Percentiles rank a stretch among this genome's conserved stretches.
These are phyloP conservation scores for Cyanistes caeruleus DNA, from an alignment of 2,113 vertebrate genomes.

Conservation along the genomic window DNA sequence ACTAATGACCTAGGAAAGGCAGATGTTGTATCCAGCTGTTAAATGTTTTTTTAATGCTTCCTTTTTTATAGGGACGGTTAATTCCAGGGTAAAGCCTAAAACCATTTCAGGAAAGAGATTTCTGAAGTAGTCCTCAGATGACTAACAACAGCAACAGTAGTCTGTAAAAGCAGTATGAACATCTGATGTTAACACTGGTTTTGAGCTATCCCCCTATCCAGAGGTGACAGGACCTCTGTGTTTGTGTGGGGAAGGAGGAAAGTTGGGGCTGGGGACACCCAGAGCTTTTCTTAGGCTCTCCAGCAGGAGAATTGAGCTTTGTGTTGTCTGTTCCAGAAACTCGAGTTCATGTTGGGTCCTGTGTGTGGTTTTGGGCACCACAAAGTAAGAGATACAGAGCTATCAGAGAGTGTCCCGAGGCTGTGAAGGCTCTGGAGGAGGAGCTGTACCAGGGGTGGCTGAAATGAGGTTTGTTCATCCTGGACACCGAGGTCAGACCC, in stretches of 20 bases:
- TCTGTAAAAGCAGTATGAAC: neutral
- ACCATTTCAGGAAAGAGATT: neutral
- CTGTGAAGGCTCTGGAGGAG: neutral
- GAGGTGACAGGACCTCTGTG: accelerated
- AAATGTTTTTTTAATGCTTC: constrained; percentile 50
- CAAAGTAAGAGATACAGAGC: too few relatives aligned
- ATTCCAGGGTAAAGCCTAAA: constrained; percentile 25
- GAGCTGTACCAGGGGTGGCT: neutral
- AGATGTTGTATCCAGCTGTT: constrained; percentile 68
- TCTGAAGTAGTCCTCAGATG: neutral
- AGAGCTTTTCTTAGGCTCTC: neutral
- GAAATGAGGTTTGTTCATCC: neutral
- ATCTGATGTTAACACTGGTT: neutral
- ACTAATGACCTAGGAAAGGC: constrained; percentile 55
- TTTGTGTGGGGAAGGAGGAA: neutral
- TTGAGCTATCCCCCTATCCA: neutral
- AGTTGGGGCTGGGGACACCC: neutral
- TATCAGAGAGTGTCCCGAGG: neutral
- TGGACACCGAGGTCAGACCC: neutral
- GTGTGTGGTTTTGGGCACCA: neutral
- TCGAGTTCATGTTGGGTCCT: accelerated
- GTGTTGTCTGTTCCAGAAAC: neutral
- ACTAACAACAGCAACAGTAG: neutral
- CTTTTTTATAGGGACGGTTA: constrained; percentile 10
- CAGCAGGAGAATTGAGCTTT: neutral